A percentile compares a stretch with the other conserved stretches of the same genome.
phyloP scores from a whole-genome alignment of 2,113 vertebrate genomes.

The Cyanoramphus novaezelandiae region DNA sequence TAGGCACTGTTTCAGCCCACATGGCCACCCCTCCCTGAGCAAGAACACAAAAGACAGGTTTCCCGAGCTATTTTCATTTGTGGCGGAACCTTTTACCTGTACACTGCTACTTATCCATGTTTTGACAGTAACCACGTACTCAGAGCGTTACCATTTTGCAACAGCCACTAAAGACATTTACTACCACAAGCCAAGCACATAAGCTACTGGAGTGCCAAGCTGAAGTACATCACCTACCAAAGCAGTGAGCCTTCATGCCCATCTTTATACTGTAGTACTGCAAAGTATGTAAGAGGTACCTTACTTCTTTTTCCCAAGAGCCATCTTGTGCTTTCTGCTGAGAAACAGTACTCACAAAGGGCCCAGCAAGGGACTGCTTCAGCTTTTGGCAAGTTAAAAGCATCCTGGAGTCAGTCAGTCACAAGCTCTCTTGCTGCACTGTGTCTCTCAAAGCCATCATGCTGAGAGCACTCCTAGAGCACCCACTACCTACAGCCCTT shows the following conservation, averaged over 20 bases:
- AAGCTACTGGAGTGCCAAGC: neutral
- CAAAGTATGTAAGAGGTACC: neutral
- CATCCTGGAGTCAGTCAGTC: neutral
- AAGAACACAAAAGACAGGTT: neutral
- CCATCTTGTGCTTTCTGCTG: neutral
- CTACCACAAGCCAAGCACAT: neutral
- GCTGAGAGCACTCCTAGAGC: accelerated
- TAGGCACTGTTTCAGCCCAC: neutral
- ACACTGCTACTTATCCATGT: neutral
- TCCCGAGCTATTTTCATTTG: neutral
- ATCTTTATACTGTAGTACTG: neutral
- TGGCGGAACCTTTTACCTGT: neutral
- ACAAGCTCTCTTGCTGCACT: neutral
- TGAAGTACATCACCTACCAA: neutral
- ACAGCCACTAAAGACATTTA: neutral
- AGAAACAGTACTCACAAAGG: neutral
- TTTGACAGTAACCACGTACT: neutral
- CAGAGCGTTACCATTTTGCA: neutral
- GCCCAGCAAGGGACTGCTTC: accelerated
- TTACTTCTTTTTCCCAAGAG: neutral
- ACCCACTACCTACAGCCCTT: neutral
- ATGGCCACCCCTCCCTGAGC: neutral
- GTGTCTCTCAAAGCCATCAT: neutral
- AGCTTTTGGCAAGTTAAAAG: neutral
- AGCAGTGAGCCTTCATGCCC: accelerated